Percentiles rank a stretch among this genome's conserved stretches.
Conservation (phyloP, 2,797 vertebrate species). For the Dipus sagitta region DNA sequence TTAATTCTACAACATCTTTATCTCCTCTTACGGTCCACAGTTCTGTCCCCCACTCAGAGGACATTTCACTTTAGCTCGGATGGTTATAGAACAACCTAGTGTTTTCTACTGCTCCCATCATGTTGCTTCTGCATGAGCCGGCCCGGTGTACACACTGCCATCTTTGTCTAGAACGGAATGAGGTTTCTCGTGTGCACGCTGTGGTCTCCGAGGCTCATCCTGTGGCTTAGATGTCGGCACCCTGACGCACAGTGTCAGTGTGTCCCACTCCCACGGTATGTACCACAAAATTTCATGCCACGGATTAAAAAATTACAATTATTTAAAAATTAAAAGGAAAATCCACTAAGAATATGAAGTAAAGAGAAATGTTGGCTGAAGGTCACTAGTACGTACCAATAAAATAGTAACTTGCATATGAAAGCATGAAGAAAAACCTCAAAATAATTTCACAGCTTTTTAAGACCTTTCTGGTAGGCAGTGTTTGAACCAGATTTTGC, state of each 20-base stretch:
- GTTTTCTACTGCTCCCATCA: too few species aligned
- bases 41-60: background rate
- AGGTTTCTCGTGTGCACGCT: background rate
- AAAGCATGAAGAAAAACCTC: background rate
- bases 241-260: rapidly evolving
- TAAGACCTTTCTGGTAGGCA: background rate
- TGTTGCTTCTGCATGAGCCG: background rate
- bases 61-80: background rate
- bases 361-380: background rate
- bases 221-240: rapidly evolving
- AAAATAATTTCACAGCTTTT: background rate
- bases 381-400: background rate
- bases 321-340: background rate
- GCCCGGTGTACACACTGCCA: background rate
- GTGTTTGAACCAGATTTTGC: background rate
- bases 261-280: rapidly evolving
- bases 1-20: background rate
- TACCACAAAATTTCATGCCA: rapidly evolving
- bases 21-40: background rate
- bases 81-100: background rate
- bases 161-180: background rate
- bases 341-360: background rate
- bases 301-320: background rate
- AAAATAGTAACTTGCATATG: background rate
- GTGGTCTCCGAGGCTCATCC: background rate